Evolutionary conservation across 2,113 vertebrate species (phyloP), one percentile per base, ranked within the genome.

Genomic region (Tachuris rubrigastra): DNA sequence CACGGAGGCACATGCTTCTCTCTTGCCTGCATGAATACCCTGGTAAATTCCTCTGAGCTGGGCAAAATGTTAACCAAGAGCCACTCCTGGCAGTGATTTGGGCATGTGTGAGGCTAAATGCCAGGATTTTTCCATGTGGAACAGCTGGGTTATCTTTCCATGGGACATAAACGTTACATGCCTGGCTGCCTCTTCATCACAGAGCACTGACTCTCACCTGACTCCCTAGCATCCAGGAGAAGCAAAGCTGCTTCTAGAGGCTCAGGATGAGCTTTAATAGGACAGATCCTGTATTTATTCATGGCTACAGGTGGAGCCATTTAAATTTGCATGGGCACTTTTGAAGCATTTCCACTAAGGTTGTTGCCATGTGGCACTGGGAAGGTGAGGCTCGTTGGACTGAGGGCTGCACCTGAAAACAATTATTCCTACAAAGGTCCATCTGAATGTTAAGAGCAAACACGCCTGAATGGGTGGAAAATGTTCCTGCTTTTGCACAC

Each of bases 271-370:
- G n/a, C 27, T 65, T 65, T n/a, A 19, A 41, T 8, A 20, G 25
- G 37, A 30, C 41, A 52, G 67, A 53, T 42, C 6, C 17, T 31
- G 63, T 28, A 37, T 53, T 77, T 69, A 65, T 47, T 90, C 4
- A n/a, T 9, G 16, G 41, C 63, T 93, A 37, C 31, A 41, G 73
- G 23, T 23, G 28, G 35, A 68, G n/a, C 8, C 23, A 5, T 23
- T 80, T 66, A 7, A 24, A 10, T 58, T 71, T 77, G 9, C 23
- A 30, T 20, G 20, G 53, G 46, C n/a, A n/a, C 24, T 76, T 72
- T n/a, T 39, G 31, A 72, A 72, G 49, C 0, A 23, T 67, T 93
- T 72, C 23, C 10, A 0, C 37, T 37, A 39, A 68, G 0, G 0
- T 14, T 60, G 16, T 66, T 81, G 63, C 65, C 18, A 14, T 41